Evolutionary conservation across 2,113 vertebrate species (phyloP).

Genomic region (Saccopteryx leptura): DNA sequence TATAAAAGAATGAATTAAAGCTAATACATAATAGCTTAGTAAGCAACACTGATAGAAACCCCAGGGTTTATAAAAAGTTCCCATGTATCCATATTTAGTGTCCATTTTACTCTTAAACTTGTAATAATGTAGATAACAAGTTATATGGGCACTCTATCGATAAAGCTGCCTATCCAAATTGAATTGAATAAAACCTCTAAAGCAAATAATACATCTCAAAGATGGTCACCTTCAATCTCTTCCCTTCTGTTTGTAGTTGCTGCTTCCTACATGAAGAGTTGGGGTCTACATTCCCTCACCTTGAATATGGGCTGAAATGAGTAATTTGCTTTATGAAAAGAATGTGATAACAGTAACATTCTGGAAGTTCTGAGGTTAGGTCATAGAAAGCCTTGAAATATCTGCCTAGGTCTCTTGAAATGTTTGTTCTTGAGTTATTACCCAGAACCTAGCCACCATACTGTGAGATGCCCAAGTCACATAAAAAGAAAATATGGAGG

Average conservation of each 20-base stretch:
- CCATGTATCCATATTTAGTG: neutral
- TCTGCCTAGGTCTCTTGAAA: neutral
- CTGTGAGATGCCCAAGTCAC: neutral
- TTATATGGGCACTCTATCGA: neutral
- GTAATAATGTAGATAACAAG: neutral
- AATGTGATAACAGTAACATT: neutral
- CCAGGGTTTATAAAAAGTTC: neutral
- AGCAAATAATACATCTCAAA: neutral
- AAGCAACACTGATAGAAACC: neutral
- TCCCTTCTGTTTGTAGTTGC: neutral
- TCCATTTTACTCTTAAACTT: neutral
- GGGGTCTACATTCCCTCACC: neutral
- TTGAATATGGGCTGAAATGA: neutral
- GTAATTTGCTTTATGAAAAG: neutral
- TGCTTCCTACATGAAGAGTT: neutral
- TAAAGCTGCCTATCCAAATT: neutral
- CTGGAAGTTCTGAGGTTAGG: neutral
- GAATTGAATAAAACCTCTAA: neutral
- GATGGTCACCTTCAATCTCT: neutral
- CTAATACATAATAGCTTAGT: neutral
- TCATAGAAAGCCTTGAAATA: neutral
- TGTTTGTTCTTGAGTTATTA: neutral
- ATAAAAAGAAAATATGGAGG: neutral
- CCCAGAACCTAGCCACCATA: neutral
- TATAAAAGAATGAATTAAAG: neutral